Evolutionary conservation across 2,797 vertebrate species (phyloP), one percentile per base, ranked within the genome.

Genomic region (Rhinophrynus dorsalis): DNA sequence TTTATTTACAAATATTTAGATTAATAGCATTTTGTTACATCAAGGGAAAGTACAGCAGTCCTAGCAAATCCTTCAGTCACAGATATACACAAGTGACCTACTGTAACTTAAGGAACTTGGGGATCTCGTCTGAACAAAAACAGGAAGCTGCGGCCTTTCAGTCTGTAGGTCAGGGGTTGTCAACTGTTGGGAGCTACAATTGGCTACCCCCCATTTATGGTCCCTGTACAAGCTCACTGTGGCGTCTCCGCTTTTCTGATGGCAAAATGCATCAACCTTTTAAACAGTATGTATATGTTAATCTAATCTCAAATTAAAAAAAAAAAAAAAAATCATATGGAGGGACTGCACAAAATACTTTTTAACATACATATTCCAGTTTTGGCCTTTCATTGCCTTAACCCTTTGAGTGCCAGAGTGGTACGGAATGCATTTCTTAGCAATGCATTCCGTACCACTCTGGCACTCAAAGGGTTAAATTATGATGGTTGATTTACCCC

Each of bases 1-100:
- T 96, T 96, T 96, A 96, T 96, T 95, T 96, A 96, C 94, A 96
- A 94, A 94, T 86, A 92, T 91, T 92, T 87, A 88, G 90, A 91
- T 91, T 89, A 91, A 90, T 86, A 90, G 90, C 90, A 90, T 90
- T 83, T 82, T 79, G 84, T 86, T 88, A 89, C 80, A 87, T 82
- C 87, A 86, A 91, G 78, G 82, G 83, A 88, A 84, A 85, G 82
- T 89, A 90, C 88, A 94, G 92, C 89, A 88, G 86, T 86, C 88
- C 82, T 68, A 88, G 85, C 82, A 84, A 80, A 81, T 82, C 85
- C 85, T 81, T 81, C 83, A 81, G 79, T 88, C 87, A 90, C 88
- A 88, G 78, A 87, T 89, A 93, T 87, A 89, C 57, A 81, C 73
- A 64, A 85, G 23, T 59, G 86, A 85, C 84, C 85, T 77, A 85